Base-by-base conservation (phyloP, 2,113 vertebrate species). In the Trematomus loennbergii region DNA sequence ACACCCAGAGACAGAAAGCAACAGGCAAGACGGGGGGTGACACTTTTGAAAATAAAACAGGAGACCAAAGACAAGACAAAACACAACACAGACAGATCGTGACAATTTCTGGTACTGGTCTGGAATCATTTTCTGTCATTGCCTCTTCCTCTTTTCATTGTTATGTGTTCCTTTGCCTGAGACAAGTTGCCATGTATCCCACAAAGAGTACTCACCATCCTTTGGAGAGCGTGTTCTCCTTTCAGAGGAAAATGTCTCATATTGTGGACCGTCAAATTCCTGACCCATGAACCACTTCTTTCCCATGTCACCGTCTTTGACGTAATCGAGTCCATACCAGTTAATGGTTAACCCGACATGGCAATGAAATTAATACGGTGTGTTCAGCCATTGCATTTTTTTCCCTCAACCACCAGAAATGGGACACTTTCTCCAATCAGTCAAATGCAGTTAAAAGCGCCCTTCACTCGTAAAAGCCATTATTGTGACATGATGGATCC, bases 401-500 rank as follows among this genome's bases (percentile, higher is more conserved):
- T 86, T 50, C 49, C 9, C 71, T 60, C 20, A 43, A 13, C 75
- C 29, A 72, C 53, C 62, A 81, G 70, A 89, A 88, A 81, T 36
- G 10, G 65, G 69, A 45, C 40, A 18, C 45, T 79, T 86, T 83
- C 55, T 79, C 79, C 67, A 86, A 81, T 92, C 78, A 80, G 77
- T 83, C 70, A 81, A 83, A 85, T 36, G 85, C 79, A 72, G 82
- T 86, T 87, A 81, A 89, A 87, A 88, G 87, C 62, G 18, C 43
- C 69, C 69, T 82, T 87, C 75, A 84, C 75, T 84, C 12, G 45
- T 73, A 76, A 85, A 88, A 79, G 72, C 77, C 74, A 80, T 89
- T 89, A 89, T 76, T 64, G 74, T 78, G 82, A 85, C 87, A 68
- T 82, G 89, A 90, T 85, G 82, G 88, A 89, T 90, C 80, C 75